Evolutionary conservation across 2,888 invertebrate genomes (phyloP).

Genomic region (Drosophila macrospina): DNA sequence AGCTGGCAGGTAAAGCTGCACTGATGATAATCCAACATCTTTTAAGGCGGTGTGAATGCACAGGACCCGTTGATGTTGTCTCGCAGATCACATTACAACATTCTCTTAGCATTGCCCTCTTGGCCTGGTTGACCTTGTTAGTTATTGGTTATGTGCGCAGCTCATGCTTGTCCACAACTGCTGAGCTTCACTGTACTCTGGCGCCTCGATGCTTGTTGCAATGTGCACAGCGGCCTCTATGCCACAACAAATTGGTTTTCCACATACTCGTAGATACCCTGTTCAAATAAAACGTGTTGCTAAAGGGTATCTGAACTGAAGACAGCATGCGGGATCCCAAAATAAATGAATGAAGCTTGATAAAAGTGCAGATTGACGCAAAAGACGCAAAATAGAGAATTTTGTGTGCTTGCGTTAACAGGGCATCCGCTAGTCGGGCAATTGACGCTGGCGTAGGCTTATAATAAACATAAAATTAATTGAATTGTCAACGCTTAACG

Average conservation of each 20-base stretch:
- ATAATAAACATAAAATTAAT: slow-evolving; percentile 60
- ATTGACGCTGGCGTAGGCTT: slow-evolving; percentile 10
- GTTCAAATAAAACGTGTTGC: background rate
- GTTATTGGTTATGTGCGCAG: background rate
- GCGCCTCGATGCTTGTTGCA: slow-evolving; percentile 28
- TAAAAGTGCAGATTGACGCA: background rate
- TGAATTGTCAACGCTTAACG: slow-evolving; percentile 66
- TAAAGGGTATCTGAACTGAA: background rate
- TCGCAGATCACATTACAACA: slow-evolving; percentile 30
- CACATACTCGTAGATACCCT: slow-evolving; percentile 15
- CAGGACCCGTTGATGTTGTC: slow-evolving; percentile 30
- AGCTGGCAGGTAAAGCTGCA: slow-evolving; percentile 5
- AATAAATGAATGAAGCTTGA: too few species aligned
- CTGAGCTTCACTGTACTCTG: slow-evolving; percentile 42
- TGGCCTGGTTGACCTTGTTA: slow-evolving; percentile 40
- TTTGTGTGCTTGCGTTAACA: too few species aligned
- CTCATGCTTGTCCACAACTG: background rate
- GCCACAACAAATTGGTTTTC: slow-evolving; percentile 26
- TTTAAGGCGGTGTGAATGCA: slow-evolving; percentile 10
- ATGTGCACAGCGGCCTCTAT: slow-evolving; percentile 29
- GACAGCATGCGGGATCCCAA: too few species aligned
- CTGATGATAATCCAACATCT: background rate
- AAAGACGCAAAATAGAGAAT: too few species aligned
- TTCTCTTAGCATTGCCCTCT: slow-evolving; percentile 24
- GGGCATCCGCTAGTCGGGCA: background rate